Conservation (phyloP, 2,113 vertebrate species). For the mouse (Mus musculus) region DNA sequence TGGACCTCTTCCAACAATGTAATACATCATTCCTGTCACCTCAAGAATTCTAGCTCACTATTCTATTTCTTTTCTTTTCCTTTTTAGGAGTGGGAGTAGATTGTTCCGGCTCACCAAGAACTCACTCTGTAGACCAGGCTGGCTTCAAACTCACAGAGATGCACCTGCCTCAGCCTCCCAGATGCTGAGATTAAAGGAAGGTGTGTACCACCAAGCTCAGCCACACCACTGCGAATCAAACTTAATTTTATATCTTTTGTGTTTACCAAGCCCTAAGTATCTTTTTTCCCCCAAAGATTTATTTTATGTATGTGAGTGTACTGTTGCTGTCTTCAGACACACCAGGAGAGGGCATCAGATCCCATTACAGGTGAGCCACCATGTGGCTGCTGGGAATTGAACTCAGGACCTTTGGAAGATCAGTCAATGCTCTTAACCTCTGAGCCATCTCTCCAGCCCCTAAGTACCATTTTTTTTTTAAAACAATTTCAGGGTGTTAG, state of each 20-base stretch:
- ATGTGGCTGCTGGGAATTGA: too few relatives aligned
- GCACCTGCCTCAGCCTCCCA: not conserved
- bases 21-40: not conserved
- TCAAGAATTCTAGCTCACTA: not conserved
- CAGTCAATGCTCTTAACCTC: too few relatives aligned
- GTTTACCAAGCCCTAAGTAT: slow-evolving; percentile 7
- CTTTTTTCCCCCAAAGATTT: not conserved
- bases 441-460: too few relatives aligned
- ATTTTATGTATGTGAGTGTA: too few relatives aligned
- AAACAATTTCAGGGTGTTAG: slow-evolving; percentile 18
- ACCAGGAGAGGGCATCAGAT: too few relatives aligned
- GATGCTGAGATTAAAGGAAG: not conserved
- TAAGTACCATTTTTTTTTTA: too few relatives aligned
- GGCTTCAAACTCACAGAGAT: not conserved
- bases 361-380: too few relatives aligned
- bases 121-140: not conserved
- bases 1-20: not conserved
- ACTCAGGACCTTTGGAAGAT: too few relatives aligned
- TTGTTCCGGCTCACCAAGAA: not conserved
- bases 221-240: not conserved
- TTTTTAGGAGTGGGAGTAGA: not conserved
- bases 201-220: not conserved
- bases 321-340: too few relatives aligned
- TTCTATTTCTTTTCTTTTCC: not conserved
- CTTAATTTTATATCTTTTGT: slow-evolving; percentile 34